These are phyloP conservation scores for Ammospiza nelsoni DNA, from an alignment of 2,113 vertebrate species.

Conservation along the genomic window DNA sequence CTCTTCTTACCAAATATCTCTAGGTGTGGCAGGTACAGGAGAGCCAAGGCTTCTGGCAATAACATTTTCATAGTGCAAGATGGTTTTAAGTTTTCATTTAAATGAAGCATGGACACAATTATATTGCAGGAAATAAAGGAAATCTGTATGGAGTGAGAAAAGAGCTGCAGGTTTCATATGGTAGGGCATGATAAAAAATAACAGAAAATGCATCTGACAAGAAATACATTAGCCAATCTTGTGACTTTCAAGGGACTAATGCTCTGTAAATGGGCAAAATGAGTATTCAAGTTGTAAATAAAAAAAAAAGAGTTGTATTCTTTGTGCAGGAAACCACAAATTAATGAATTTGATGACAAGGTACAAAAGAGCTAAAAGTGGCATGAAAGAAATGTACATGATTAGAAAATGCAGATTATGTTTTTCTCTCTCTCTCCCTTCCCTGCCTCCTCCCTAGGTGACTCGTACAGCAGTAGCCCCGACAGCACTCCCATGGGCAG, in stretches of 20 bases:
- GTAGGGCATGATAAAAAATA: neutral
- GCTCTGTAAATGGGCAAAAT: neutral
- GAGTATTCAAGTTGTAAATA: neutral
- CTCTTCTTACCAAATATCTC: neutral
- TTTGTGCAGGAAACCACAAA: neutral
- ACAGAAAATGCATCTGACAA: neutral
- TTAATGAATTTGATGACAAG: neutral
- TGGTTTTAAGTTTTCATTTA: neutral
- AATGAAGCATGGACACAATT: neutral
- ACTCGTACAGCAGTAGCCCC: constrained; percentile 94
- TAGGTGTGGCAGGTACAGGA: neutral
- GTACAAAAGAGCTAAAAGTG: neutral
- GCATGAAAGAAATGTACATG: neutral
- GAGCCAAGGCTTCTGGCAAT: neutral
- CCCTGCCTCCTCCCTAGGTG: constrained; percentile 74
- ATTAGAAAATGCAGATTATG: neutral
- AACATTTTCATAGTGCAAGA: neutral
- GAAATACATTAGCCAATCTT: neutral
- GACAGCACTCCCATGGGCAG: constrained; percentile 97
- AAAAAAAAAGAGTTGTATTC: neutral
- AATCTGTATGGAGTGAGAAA: neutral
- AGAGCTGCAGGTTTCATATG: neutral
- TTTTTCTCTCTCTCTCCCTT: neutral
- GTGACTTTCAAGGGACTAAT: neutral
- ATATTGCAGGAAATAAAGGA: neutral